phyloP scores from a whole-genome alignment of 1,140 invertebrate species.

The Drosophila guanche region DNA sequence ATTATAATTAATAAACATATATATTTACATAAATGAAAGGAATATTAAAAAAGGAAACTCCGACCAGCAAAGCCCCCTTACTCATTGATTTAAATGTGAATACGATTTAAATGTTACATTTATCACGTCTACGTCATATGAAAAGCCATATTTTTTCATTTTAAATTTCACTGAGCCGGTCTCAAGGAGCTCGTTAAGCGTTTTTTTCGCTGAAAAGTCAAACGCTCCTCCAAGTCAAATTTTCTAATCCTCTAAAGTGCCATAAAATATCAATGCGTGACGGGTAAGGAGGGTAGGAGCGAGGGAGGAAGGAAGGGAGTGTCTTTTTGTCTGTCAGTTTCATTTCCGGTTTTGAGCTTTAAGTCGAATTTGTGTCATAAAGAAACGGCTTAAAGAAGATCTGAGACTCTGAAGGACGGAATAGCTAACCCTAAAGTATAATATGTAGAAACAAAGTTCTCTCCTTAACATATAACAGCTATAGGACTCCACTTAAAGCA shows the following conservation, averaged over 20 bases:
- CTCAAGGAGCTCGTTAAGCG: slow-evolving; percentile 48
- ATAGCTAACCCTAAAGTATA: no score
- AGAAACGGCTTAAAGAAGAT: no score
- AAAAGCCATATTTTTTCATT: slow-evolving; percentile 29
- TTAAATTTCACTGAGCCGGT: slow-evolving; percentile 49
- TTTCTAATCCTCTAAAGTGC: slow-evolving; percentile 38
- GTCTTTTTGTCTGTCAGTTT: no score
- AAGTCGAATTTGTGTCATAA: no score
- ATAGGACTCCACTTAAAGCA: no score
- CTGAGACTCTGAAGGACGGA: no score
- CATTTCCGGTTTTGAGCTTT: no score
- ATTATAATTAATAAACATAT: slow-evolving; percentile 49
- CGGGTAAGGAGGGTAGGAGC: no score
- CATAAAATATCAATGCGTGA: slow-evolving; percentile 47
- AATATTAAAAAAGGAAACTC: neutral
- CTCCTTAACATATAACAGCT: no score
- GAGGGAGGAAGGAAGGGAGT: no score
- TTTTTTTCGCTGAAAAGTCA: slow-evolving; percentile 36
- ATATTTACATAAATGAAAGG: neutral
- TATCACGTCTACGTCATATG: slow-evolving; percentile 22
- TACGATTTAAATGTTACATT: slow-evolving; percentile 51
- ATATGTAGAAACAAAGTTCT: no score
- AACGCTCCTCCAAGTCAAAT: slow-evolving; percentile 19
- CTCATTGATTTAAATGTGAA: slow-evolving; percentile 67
- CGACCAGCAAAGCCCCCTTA: neutral